Evolutionary conservation across 2,113 vertebrate species (phyloP).

Genomic region (Oryctolagus cuniculus): mOryCun1.1 NC_091432.1:180980001-180980500

Average conservation of each 20-base stretch:
- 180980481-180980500: not conserved
- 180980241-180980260: not conserved
- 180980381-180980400: not conserved
- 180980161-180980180: not conserved
- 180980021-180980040: not conserved
- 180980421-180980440: not conserved
- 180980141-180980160: not conserved
- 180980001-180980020: not conserved
- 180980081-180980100: not conserved
- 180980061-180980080: not conserved
- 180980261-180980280: constrained; percentile 1
- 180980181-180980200: not conserved
- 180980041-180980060: not conserved
- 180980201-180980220: not conserved
- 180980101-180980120: not conserved
- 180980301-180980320: not conserved
- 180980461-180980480: not conserved
- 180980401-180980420: not conserved
- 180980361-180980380: not conserved
- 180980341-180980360: constrained; percentile 44
- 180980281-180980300: not conserved
- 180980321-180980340: not conserved
- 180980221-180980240: not conserved
- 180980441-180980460: not conserved
- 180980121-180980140: not conserved